phyloP scores from a whole-genome alignment of 2,113 vertebrate genomes.

The Arizona elegans region DNA sequence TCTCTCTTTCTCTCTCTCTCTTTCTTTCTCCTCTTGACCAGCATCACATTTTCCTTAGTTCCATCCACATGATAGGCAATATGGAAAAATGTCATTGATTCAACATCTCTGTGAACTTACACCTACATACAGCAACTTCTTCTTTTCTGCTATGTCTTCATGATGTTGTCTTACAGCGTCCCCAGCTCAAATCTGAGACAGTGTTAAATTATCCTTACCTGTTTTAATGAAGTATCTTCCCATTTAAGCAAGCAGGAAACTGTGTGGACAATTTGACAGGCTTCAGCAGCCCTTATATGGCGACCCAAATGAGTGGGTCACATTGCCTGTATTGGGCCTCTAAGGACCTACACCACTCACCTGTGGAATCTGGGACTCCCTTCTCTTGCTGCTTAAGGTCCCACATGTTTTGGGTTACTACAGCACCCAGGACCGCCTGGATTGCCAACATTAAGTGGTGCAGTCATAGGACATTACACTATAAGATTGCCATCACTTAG shows the following conservation, averaged over 20 bases:
- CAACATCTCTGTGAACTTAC: neutral
- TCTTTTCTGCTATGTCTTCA: neutral
- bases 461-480: neutral
- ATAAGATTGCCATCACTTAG: neutral
- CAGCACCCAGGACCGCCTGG: neutral
- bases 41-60: neutral
- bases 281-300: neutral
- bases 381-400: neutral
- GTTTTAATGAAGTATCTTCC: neutral
- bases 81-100: neutral
- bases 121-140: neutral
- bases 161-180: neutral
- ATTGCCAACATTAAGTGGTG: neutral
- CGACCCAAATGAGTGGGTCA: neutral
- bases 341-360: neutral
- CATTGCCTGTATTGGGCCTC: neutral
- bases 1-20: neutral
- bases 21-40: neutral
- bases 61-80: neutral
- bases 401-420: neutral
- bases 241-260: neutral
- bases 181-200: neutral
- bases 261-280: neutral
- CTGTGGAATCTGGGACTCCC: neutral
- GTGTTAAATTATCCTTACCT: neutral